These are phyloP conservation scores for Bombus ignitus DNA, from an alignment of 1,140 invertebrate species.

Conservation along the genomic window DNA sequence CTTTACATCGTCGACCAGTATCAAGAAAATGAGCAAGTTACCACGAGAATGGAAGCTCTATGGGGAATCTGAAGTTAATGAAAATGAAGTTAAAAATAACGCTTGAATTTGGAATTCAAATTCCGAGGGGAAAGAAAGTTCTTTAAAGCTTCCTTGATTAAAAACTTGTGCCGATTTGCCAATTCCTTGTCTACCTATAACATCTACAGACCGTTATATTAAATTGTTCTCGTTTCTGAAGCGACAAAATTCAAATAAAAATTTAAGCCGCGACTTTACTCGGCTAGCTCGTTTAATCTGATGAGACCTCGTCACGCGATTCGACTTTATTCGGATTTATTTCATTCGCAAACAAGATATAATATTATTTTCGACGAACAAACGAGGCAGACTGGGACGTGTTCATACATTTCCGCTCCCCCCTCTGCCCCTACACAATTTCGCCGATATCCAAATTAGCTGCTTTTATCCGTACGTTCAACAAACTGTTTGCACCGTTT, in stretches of 20 bases:
- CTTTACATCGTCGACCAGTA: too few species aligned
- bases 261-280: too few species aligned
- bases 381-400: background rate
- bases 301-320: background rate
- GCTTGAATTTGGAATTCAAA: constrained; percentile 7
- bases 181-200: background rate
- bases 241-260: background rate
- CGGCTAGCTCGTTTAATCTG: background rate
- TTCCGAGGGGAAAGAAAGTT: background rate
- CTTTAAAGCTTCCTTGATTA: background rate
- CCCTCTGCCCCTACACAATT: background rate
- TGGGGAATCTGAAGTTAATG: background rate
- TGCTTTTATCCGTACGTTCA: background rate
- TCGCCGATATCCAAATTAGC: background rate
- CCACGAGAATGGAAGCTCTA: background rate
- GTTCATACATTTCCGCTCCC: background rate
- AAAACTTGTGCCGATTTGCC: background rate
- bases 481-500: background rate
- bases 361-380: background rate
- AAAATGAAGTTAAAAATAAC: background rate
- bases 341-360: background rate
- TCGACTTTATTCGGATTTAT: background rate
- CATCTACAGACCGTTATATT: too few species aligned
- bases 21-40: background rate
- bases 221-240: background rate